phyloP scores from a whole-genome alignment of 2,797 vertebrate species.

The Pipistrellus pygmaeus region DNA sequence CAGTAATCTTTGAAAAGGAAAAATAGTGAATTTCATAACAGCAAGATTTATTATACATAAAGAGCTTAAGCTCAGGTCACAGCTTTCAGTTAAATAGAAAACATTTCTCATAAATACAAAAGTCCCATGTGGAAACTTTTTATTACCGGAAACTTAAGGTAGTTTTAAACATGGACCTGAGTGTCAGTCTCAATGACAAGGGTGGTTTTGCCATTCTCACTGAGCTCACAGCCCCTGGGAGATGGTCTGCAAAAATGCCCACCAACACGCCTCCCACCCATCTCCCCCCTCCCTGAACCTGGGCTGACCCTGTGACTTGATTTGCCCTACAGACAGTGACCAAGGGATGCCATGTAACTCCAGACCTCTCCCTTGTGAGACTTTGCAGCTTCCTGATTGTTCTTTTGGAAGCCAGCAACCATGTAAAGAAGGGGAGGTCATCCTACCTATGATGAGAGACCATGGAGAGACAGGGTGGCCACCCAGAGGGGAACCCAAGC shows the following conservation, averaged over 20 bases:
- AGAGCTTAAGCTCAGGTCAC: not conserved
- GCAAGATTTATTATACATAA: not conserved
- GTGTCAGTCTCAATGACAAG: not conserved
- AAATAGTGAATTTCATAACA: not conserved
- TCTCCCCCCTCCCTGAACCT: too few species aligned
- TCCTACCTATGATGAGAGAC: not conserved
- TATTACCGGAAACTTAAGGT: not conserved
- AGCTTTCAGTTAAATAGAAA: slow-evolving; percentile 18
- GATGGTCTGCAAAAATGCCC: not conserved
- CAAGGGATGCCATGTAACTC: not conserved
- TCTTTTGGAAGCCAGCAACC: not conserved
- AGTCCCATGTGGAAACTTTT: not conserved
- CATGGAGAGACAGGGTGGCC: not conserved
- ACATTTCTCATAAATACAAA: not conserved
- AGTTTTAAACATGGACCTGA: not conserved
- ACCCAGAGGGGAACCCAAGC: not conserved
- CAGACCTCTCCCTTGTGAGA: not conserved
- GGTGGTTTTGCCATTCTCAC: not conserved
- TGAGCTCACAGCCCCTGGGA: too few species aligned
- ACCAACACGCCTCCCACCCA: too few species aligned
- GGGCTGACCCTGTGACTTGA: not conserved
- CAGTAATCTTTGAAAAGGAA: not conserved
- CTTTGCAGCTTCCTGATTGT: not conserved
- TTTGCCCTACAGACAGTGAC: not conserved
- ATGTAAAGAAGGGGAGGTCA: not conserved